Conservation (phyloP, 1,140 invertebrate species). For the Cyphomyrmex costatus region DNA sequence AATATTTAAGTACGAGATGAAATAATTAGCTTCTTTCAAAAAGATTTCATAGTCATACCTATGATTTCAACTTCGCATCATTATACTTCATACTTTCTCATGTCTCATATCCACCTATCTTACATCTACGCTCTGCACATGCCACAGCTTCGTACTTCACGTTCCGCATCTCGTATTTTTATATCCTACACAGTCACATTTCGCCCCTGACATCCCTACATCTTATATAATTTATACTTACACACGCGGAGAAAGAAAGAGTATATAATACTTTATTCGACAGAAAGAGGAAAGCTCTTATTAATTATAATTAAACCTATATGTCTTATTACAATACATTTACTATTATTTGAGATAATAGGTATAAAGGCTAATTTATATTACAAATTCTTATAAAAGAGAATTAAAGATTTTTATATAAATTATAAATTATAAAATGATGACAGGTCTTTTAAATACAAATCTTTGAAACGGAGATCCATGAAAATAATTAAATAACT, state of each 20-base stretch:
- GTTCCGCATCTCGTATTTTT: conserved; percentile 14
- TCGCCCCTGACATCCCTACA: not conserved
- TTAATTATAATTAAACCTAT: conserved; percentile 1
- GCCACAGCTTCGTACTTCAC: not conserved
- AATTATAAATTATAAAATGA: not conserved
- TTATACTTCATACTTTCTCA: not conserved
- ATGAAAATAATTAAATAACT: not conserved
- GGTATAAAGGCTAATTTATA: not conserved
- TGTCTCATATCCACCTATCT: conserved; percentile 3
- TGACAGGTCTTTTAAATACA: not conserved
- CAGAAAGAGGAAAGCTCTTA: not conserved
- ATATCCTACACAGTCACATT: not conserved
- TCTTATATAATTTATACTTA: not conserved
- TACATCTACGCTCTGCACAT: not conserved
- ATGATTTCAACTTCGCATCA: not conserved
- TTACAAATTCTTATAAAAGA: not conserved
- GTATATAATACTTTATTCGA: not conserved
- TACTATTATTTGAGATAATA: not conserved
- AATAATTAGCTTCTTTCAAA: not conserved
- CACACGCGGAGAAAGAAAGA: not conserved
- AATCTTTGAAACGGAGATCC: not conserved
- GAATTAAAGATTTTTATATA: not conserved
- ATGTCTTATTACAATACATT: not conserved
- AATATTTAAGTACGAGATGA: not conserved
- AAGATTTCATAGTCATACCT: not conserved